phyloP scores from a whole-genome alignment of 2,888 invertebrate genomes.

The Myopa tessellatipennis region DNA sequence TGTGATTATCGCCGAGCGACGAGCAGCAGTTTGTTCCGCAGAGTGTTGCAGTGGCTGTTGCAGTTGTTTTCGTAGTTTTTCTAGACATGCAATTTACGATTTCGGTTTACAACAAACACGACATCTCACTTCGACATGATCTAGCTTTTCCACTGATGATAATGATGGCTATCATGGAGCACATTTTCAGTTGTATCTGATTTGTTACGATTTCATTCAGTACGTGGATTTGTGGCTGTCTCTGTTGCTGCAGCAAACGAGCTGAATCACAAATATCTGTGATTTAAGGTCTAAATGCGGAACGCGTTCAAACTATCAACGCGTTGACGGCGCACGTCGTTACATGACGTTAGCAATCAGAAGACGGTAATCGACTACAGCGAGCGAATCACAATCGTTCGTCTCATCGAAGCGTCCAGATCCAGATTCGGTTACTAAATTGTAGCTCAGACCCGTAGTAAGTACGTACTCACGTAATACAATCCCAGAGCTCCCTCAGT shows the following conservation, averaged over 20 bases:
- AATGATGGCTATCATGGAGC: conserved; percentile 34
- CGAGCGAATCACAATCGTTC: not conserved
- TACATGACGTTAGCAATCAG: conserved; percentile 5
- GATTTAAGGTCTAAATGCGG: conserved; percentile 24
- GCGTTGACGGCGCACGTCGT: conserved; percentile 25
- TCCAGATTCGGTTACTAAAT: no score
- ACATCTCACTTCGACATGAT: conserved; percentile 9
- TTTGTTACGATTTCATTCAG: conserved; percentile 25
- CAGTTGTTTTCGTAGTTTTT: conserved; percentile 38
- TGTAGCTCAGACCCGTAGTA: no score
- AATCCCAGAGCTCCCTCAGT: no score
- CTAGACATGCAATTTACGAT: conserved; percentile 36
- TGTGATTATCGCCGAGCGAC: conserved; percentile 34
- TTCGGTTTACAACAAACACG: conserved; percentile 20
- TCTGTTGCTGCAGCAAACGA: not conserved
- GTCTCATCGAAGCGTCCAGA: no score
- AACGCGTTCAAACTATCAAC: conserved; percentile 29
- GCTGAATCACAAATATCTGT: not conserved
- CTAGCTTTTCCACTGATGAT: conserved; percentile 25
- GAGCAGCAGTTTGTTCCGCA: conserved; percentile 24
- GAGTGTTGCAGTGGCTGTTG: conserved; percentile 31
- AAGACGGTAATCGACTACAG: not conserved
- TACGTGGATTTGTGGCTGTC: not conserved
- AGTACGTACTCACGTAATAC: no score
- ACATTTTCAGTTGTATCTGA: conserved; percentile 25